These are phyloP conservation scores for Peucedramus taeniatus DNA, from an alignment of 2,113 vertebrate genomes.

Conservation along the genomic window DNA sequence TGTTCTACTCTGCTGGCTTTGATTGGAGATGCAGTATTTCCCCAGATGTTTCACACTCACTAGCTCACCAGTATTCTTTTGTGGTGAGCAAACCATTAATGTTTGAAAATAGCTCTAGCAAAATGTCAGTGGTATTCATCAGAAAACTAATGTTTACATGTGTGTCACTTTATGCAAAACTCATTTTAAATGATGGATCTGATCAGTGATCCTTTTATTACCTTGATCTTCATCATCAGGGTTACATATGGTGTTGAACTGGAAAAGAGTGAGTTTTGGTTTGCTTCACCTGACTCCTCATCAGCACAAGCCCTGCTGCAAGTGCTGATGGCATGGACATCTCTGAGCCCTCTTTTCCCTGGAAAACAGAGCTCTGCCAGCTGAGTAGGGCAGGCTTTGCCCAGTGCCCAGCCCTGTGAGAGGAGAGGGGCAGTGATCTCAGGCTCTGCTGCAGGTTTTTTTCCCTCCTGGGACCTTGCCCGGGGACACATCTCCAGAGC, in stretches of 20 bases:
- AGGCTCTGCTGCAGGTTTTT: no score
- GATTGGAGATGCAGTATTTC: not conserved
- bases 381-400: not conserved
- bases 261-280: not conserved
- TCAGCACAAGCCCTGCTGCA: not conserved
- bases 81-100: not conserved
- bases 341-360: not conserved
- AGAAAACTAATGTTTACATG: not conserved
- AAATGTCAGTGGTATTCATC: not conserved
- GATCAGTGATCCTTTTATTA: not conserved
- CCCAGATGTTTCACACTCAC: not conserved
- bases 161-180: not conserved
- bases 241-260: not conserved
- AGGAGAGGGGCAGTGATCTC: rapidly evolving
- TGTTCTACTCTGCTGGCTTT: slow-evolving; percentile 7
- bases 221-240: not conserved
- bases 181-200: not conserved
- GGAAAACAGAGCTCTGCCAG: rapidly evolving
- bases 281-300: not conserved
- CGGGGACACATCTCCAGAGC: not conserved
- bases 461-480: not conserved
- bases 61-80: not conserved
- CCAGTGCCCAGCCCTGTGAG: not conserved
- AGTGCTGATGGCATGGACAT: rapidly evolving
- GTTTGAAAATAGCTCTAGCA: not conserved